Evolutionary conservation across 2,888 invertebrate species (phyloP).

Genomic region (Arge pagana): DNA sequence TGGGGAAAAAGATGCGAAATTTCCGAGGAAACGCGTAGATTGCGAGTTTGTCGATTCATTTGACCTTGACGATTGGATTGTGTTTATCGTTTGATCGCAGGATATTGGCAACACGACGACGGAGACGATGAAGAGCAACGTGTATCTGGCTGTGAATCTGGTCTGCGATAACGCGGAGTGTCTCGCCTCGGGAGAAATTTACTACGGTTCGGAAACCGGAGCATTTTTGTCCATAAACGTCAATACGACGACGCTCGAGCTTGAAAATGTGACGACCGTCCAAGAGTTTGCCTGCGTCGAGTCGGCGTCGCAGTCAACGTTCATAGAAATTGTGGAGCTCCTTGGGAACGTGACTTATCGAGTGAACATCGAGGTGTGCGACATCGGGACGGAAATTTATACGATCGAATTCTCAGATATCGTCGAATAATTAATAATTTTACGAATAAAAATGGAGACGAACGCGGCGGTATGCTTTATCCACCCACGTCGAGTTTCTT

Average conservation of each 20-base stretch:
- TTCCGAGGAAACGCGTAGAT: too few relatives aligned
- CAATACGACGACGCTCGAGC: slow-evolving; percentile 13
- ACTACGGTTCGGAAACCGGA: slow-evolving; percentile 29
- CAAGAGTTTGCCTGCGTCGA: slow-evolving; percentile 20
- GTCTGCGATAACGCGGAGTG: slow-evolving; percentile 23
- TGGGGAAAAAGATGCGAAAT: too few relatives aligned
- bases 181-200: slow-evolving; percentile 34
- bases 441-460: too few relatives aligned
- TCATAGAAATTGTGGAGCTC: slow-evolving; percentile 26
- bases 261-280: slow-evolving; percentile 26
- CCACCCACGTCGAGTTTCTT: too few relatives aligned
- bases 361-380: slow-evolving; percentile 24
- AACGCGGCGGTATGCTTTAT: too few relatives aligned
- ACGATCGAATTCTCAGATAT: too few relatives aligned
- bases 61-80: not conserved
- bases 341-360: slow-evolving; percentile 22
- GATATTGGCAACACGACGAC: slow-evolving; percentile 24
- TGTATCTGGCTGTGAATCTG: slow-evolving; percentile 34
- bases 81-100: slow-evolving; percentile 18
- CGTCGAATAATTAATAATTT: too few relatives aligned
- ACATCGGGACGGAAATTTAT: too few relatives aligned
- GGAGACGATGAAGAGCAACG: slow-evolving; percentile 25
- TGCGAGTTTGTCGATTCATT: too few relatives aligned
- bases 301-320: slow-evolving; percentile 9
- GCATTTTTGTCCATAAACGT: slow-evolving; percentile 25